phyloP scores from a whole-genome alignment of 2,888 invertebrate genomes.

The Candidula unifasciata region DNA sequence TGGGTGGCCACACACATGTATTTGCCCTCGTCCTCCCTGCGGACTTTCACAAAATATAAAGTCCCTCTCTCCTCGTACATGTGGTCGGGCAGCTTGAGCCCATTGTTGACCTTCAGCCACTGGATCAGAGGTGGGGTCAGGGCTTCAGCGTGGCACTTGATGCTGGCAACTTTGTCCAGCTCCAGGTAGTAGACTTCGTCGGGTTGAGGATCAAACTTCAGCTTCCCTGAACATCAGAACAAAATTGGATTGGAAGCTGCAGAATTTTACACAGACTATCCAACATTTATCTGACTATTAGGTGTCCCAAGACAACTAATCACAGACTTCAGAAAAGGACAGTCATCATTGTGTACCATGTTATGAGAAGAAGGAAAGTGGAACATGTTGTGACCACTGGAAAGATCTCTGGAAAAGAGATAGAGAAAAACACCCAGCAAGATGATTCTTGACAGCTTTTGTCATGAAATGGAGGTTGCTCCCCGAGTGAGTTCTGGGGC shows the following conservation, averaged over 20 bases:
- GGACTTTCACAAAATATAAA: conserved; percentile 87
- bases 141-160: conserved; percentile 94
- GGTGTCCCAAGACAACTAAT: too few relatives aligned
- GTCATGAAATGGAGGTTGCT: too few relatives aligned
- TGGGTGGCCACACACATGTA: conserved; percentile 90
- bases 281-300: too few relatives aligned
- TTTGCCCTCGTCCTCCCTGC: conserved; percentile 84
- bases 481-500: too few relatives aligned
- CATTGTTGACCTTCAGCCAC: conserved; percentile 82
- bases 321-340: too few relatives aligned
- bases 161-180: conserved; percentile 87
- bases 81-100: conserved; percentile 83
- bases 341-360: too few relatives aligned
- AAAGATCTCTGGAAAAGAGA: too few relatives aligned
- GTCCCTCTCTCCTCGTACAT: conserved; percentile 86
- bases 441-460: background rate
- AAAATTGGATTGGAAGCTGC: background rate
- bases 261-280: too few relatives aligned
- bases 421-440: background rate
- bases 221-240: conserved; percentile 81
- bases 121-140: conserved; percentile 84
- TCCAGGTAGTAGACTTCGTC: conserved; percentile 88
- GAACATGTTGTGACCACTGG: too few relatives aligned
- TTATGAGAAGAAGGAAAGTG: too few relatives aligned
- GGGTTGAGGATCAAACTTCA: conserved; percentile 91